Base-by-base conservation (phyloP, 2,888 invertebrate species). In the Phanerotoma sp. region DNA sequence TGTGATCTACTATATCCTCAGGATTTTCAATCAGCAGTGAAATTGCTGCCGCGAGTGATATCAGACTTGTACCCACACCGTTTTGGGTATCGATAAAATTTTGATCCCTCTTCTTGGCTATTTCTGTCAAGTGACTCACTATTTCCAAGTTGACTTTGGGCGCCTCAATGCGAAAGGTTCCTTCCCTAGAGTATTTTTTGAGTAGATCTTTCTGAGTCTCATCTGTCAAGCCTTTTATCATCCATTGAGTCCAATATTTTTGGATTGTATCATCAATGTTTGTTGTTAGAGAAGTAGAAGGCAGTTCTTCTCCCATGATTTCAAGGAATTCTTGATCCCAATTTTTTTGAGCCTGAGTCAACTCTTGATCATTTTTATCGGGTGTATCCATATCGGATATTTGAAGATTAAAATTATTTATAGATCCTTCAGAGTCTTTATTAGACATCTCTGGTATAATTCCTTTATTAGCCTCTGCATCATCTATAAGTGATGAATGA, bases 41-140 rank as follows among this genome's bases (percentile, higher is more conserved):
- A 10, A 55, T 45, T 15, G 51, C 58, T 48, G 55, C 37, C 13
- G 47, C 48, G 3, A 58, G 41, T 6, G 46, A 40, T 4, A 45
- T 15, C 15, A 58, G 9, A 7, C 46, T 55, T 32, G 55, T 30
- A 9, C 52, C 55, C 16, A 58, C 16, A 21, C 35, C 51, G 9
- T 58, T 52, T 5, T 58, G 52, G 38, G 37, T 52, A 40, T 49
- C 45, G 15, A 15, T 35, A 37, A 50, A 58, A 15, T 58, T 48
- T 41, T 50, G 16, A 30, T 49, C 42, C 18, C 52, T 38, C 30
- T 49, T 58, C 15, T 37, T 44, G 5, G 44, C 49, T 13, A 49
- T 44, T 15, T 50, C 49, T 15, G 48, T 35, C 21, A 45, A 21
- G 7, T 25, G 18, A 16, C 16, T 22, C 5, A n/a, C 40, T 11